Base-by-base conservation (phyloP, 2,113 vertebrate genomes). In the Plotosus lineatus region DNA sequence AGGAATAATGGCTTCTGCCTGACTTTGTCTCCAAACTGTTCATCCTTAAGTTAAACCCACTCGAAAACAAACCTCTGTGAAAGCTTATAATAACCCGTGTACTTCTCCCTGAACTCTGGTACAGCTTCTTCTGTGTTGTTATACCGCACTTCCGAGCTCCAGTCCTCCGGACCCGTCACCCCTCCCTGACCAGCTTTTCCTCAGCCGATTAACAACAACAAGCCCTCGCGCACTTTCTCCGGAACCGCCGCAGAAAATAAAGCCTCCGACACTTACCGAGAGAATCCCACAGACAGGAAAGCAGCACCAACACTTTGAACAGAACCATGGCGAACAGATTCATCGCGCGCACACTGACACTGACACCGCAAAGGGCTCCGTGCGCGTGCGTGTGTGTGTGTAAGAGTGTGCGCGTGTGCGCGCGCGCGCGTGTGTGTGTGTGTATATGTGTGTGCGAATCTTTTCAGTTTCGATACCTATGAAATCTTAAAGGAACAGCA, bases 251-350 rank as follows among this genome's bases (percentile, higher is more conserved):
- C 19, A 6, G 71, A 71, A 65, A 33, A 44, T 73, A 61, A 28
- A n/a, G 2, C 42, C 23, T 2, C 4, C 9, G 66, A 1, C 82
- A 89, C 92, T 90, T 84, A 94, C 93, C 91, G 89, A 83, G 60
- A 5, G 85, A 84, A 15, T 87, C 75, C 21, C 38, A 63, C 50
- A 92, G 80, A 81, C 86, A 90, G 89, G 84, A 91, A 60, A 90
- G 46, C 55, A 89, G 11, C 78, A 93, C 12, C 28, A 90, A 15
- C 53, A 91, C 31, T 84, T 89, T 88, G 5, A 92, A 15, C 72
- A 89, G 83, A 80, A 85, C 78, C 91, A 92, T 93, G 81, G 87
- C 86, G 87, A 85, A 79, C 75, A 88, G 88, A 86, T 81, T 68
- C 85, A 88, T 85, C 63, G 84, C 88, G 40, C 28, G 21, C 28